Evolutionary conservation across 2,888 invertebrate species (phyloP).

Genomic region (Acleris literana): DNA sequence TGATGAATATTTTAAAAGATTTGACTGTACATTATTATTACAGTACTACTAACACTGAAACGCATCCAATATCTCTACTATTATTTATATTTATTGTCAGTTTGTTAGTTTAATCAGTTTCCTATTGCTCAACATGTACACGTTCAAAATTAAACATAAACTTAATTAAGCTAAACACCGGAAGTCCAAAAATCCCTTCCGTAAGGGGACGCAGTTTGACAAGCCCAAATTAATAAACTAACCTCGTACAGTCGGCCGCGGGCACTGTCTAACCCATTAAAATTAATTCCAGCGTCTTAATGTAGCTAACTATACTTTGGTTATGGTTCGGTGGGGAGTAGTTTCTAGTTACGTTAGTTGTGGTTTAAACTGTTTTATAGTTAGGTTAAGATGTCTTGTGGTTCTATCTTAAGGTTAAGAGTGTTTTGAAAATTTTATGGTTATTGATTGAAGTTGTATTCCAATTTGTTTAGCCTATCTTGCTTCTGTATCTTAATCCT

Average conservation of each 20-base stretch:
- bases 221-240: constrained; percentile 70
- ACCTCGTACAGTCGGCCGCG: constrained; percentile 34
- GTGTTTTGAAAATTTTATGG: no score
- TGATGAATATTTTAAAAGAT: no score
- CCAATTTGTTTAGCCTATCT: no score
- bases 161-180: constrained; percentile 29
- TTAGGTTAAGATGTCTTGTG: neutral
- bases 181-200: constrained; percentile 37
- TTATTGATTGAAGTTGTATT: no score
- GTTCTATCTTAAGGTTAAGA: no score
- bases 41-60: no score
- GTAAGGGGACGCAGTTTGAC: constrained; percentile 63
- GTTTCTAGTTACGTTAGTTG: constrained; percentile 3
- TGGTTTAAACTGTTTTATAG: constrained; percentile 2
- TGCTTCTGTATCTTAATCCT: no score
- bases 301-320: constrained; percentile 24
- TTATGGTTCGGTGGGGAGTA: neutral
- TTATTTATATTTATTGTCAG: neutral
- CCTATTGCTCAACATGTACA: neutral
- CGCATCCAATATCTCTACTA: no score
- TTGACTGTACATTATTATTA: no score
- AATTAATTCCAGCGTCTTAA: constrained; percentile 31
- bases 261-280: constrained; percentile 47
- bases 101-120: neutral
- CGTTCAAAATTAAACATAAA: constrained; percentile 13